These are phyloP conservation scores for Gnathonemus echidnorhynchus DNA, from an alignment of 2,113 vertebrate genomes.

Conservation along the genomic window DNA sequence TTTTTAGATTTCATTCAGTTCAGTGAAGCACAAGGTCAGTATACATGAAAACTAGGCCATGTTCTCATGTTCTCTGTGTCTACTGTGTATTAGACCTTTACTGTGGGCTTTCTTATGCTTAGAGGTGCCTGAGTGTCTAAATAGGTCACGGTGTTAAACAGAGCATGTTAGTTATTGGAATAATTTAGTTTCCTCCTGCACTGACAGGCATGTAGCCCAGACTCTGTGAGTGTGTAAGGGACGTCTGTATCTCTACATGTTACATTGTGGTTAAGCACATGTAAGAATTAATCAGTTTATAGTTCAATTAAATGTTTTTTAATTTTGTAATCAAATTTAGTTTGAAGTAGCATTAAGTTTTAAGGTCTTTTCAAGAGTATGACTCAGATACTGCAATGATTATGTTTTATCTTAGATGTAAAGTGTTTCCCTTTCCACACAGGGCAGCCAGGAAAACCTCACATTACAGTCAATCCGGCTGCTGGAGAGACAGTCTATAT, in stretches of 20 bases:
- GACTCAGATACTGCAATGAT: accelerated
- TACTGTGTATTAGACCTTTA: not conserved
- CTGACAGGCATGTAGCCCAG: not conserved
- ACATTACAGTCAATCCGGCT: not conserved
- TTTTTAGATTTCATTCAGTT: not conserved
- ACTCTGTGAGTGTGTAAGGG: not conserved
- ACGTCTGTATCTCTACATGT: not conserved
- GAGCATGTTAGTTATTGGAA: not conserved
- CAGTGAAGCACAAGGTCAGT: not conserved
- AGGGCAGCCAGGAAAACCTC: slow-evolving; percentile 22
- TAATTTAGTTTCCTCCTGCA: not conserved
- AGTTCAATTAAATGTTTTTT: not conserved
- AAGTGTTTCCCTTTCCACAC: not conserved
- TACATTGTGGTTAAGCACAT: not conserved
- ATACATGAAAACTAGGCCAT: not conserved
- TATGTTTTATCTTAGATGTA: not conserved
- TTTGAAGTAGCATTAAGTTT: not conserved
- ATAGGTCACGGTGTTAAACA: not conserved
- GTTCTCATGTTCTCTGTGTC: not conserved
- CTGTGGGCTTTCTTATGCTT: not conserved
- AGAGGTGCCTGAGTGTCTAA: not conserved
- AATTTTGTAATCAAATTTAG: not conserved
- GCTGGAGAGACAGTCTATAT: not conserved
- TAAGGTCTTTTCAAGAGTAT: not conserved
- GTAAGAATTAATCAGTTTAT: not conserved